phyloP scores from a whole-genome alignment of 2,888 invertebrate species.

The Oscheius sp. region DNA sequence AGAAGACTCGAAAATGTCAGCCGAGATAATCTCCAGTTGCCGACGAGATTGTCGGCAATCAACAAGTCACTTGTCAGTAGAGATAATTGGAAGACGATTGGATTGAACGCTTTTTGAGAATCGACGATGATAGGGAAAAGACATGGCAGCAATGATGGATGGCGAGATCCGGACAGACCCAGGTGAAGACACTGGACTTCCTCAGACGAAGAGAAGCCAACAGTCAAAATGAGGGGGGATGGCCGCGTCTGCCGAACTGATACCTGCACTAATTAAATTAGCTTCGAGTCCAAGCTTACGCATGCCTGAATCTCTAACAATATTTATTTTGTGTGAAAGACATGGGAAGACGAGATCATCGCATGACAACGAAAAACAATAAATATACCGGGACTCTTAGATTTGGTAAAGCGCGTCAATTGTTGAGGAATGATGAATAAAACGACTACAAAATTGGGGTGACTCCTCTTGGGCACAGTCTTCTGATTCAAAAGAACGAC shows the following conservation, averaged over 20 bases:
- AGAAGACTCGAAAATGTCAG: background rate
- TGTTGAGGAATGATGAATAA: slow-evolving; percentile 24
- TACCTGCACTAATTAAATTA: slow-evolving; percentile 30
- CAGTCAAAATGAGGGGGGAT: background rate
- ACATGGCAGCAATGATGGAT: too few relatives aligned
- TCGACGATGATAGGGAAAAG: too few relatives aligned
- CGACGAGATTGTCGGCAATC: background rate
- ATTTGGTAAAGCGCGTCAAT: slow-evolving; percentile 24
- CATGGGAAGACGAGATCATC: slow-evolving; percentile 23
- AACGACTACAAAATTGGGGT: slow-evolving; percentile 35
- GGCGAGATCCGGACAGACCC: too few relatives aligned
- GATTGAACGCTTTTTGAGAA: background rate
- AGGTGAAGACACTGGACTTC: background rate
- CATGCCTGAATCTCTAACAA: slow-evolving; percentile 9
- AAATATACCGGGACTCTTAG: slow-evolving; percentile 25
- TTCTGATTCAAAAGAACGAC: slow-evolving; percentile 59
- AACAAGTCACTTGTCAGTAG: background rate
- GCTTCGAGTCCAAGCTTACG: slow-evolving; percentile 24
- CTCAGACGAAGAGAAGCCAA: background rate
- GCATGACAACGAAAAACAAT: slow-evolving; percentile 17
- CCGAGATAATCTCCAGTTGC: background rate
- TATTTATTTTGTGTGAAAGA: slow-evolving; percentile 11
- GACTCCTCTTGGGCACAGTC: slow-evolving; percentile 46
- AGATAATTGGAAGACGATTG: slow-evolving; percentile 10
- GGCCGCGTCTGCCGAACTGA: slow-evolving; percentile 21